Evolutionary conservation across 2,888 invertebrate genomes (phyloP).

Genomic region (Sminthurides aquaticus): DNA sequence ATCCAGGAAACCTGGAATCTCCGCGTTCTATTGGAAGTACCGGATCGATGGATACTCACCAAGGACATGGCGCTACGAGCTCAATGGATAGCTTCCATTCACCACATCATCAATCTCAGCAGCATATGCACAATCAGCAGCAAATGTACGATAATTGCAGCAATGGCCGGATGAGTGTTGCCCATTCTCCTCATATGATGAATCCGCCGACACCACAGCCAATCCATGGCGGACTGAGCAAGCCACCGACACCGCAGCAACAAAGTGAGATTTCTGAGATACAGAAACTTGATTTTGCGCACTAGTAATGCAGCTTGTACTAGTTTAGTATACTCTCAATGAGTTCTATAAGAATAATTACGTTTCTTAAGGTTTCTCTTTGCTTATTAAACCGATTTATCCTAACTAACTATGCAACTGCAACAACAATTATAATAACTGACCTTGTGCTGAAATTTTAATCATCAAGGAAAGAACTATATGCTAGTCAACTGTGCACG

Average conservation of each 20-base stretch:
- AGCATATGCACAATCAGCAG: slow-evolving; percentile 28
- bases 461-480: too few relatives aligned
- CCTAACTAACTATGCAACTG: too few relatives aligned
- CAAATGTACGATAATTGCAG: slow-evolving; percentile 21
- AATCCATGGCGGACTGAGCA: slow-evolving; percentile 19
- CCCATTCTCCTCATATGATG: slow-evolving; percentile 41
- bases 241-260: slow-evolving; percentile 39
- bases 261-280: slow-evolving; percentile 25
- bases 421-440: too few relatives aligned
- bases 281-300: too few relatives aligned
- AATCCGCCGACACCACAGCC: slow-evolving; percentile 40
- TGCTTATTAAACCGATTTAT: too few relatives aligned
- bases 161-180: slow-evolving; percentile 22
- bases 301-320: not conserved
- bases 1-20: slow-evolving; percentile 39
- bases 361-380: too few relatives aligned
- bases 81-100: slow-evolving; percentile 39
- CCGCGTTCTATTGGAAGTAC: slow-evolving; percentile 40
- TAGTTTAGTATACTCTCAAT: slow-evolving; percentile 7
- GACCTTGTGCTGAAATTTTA: too few relatives aligned
- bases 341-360: slow-evolving; percentile 5
- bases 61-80: slow-evolving; percentile 32
- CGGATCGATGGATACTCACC: slow-evolving; percentile 33
- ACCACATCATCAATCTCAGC: slow-evolving; percentile 30
- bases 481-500: too few relatives aligned